Evolutionary conservation across 2,888 invertebrate species (phyloP).

Genomic region (Salpingus planirostris): DNA sequence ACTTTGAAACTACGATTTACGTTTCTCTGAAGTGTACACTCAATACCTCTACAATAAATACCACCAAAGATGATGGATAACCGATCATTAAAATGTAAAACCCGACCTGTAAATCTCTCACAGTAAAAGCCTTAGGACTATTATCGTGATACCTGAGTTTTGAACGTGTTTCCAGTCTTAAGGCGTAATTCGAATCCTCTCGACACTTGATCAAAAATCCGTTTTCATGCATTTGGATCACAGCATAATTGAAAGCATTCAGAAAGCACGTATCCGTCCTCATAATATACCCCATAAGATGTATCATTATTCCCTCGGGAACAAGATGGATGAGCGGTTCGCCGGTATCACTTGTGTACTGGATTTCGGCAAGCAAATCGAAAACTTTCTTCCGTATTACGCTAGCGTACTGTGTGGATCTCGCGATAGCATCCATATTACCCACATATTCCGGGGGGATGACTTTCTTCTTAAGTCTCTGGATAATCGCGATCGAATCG

Average conservation of each 20-base stretch:
- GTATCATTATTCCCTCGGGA: slow-evolving; percentile 39
- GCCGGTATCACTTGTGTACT: slow-evolving; percentile 29
- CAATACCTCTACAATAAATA: no score
- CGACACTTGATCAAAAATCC: slow-evolving; percentile 39
- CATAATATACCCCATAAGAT: slow-evolving; percentile 39
- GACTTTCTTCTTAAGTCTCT: slow-evolving; percentile 21
- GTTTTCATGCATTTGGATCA: slow-evolving; percentile 31
- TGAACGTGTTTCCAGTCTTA: slow-evolving; percentile 3
- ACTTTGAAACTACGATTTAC: no score
- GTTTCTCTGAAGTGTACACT: no score
- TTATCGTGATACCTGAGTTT: background rate
- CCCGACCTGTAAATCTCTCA: background rate
- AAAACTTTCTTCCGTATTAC: slow-evolving; percentile 34
- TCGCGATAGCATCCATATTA: slow-evolving; percentile 14
- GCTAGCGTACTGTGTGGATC: slow-evolving; percentile 18
- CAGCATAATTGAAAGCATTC: slow-evolving; percentile 31
- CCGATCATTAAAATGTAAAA: background rate
- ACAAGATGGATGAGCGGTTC: slow-evolving; percentile 39
- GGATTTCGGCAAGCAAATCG: slow-evolving; percentile 23
- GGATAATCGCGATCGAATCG: slow-evolving; percentile 20
- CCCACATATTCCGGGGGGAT: no score
- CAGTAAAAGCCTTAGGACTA: background rate
- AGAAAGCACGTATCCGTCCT: slow-evolving; percentile 38
- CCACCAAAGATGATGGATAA: background rate
- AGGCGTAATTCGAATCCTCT: slow-evolving; percentile 23